A percentile compares a stretch with the other conserved stretches of the same genome.
These are phyloP conservation scores for Micronycteris hirsuta DNA, from an alignment of 2,113 vertebrate genomes.

Conservation along the genomic window DNA sequence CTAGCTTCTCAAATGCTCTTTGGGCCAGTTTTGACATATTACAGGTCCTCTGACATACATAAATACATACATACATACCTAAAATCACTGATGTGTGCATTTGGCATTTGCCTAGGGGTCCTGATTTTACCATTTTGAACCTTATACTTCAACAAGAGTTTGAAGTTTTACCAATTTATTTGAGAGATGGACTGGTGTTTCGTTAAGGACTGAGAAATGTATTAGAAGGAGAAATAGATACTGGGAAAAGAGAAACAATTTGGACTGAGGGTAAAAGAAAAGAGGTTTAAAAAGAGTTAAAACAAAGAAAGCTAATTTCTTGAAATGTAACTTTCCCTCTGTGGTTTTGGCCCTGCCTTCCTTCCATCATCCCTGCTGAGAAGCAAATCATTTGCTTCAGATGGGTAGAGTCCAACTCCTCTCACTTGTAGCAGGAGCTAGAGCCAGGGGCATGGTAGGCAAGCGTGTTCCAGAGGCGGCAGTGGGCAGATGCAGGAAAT, in stretches of 20 bases:
- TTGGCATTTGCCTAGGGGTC: background rate
- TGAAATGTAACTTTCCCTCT: background rate
- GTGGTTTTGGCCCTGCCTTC: background rate
- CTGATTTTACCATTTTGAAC: conserved; percentile 7
- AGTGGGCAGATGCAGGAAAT: background rate
- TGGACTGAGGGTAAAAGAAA: background rate
- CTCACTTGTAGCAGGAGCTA: background rate
- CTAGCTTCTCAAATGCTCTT: background rate
- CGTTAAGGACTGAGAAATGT: background rate
- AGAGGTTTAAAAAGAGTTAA: background rate
- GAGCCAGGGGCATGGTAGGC: background rate
- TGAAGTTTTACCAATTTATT: background rate
- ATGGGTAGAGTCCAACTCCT: background rate
- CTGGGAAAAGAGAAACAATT: background rate
- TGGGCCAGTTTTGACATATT: background rate
- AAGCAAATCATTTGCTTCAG: background rate
- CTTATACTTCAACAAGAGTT: background rate
- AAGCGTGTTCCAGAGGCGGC: background rate
- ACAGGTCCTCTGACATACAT: background rate
- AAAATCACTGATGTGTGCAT: background rate
- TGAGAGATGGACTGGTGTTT: background rate
- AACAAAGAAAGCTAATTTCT: background rate
- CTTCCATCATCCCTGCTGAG: background rate
- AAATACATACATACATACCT: background rate
- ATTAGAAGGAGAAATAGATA: background rate